Evolutionary conservation across 2,113 vertebrate species (phyloP), one percentile per base, ranked within the genome.

Genomic region (Nyctibius bracteatus): DNA sequence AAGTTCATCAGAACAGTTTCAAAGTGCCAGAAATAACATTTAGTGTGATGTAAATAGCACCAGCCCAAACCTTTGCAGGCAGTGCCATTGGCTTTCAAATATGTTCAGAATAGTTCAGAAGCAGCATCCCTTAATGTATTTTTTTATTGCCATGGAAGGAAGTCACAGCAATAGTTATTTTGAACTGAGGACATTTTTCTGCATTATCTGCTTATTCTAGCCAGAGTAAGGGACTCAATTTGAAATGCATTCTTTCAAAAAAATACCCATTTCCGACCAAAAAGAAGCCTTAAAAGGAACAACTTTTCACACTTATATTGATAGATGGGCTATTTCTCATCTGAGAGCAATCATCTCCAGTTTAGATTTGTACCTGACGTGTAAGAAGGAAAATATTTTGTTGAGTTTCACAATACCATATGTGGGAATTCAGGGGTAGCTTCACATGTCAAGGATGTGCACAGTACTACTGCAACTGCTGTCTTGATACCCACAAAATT

Each of bases 11-110:
- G n/a, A 79, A 62, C 74, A 51, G 43, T 92, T 91, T 88, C 72
- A 93, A 86, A 91, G 68, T 86, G 78, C 63, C 55, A 78, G 79
- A 71, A 92, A 77, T 81, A 96, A 93, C 77, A 63, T 96, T 93
- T 77, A 43, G 57, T 33, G 22, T 43, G 73, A 81, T 55, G 88
- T 70, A 96, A 93, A 94, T 51, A 95, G 70, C 75, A 79, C 19
- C 16, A 83, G 80, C 33, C 47, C 86, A 74, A 87, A 52, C 37
- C 9, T 66, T 52, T 57, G 41, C 77, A 92, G 93, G 88, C 57
- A 91, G 70, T 90, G 78, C 57, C 83, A 89, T 2, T 41, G 43
- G 81, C 90, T 97, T 96, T 91, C 92, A 95, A 30, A 31, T 90
- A 70, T 33, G 24, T 61, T 79, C 73, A 8, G 15, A 84, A 58